Percentiles rank a stretch among this genome's conserved stretches.
Conservation (phyloP, 1,140 invertebrate genomes). For the Bombus affinis region DNA sequence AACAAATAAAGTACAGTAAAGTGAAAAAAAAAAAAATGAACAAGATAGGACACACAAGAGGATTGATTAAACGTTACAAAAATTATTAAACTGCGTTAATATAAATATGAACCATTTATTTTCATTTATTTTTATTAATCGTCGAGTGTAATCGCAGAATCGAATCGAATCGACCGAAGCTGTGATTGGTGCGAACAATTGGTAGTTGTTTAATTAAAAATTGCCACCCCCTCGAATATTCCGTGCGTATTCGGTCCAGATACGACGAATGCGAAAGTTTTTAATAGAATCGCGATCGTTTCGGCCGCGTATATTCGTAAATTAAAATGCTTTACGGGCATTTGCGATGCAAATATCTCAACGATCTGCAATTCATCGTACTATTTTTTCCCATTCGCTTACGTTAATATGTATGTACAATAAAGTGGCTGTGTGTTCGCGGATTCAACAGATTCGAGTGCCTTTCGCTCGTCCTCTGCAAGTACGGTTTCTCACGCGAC, state of each 20-base stretch:
- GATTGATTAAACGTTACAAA: background rate
- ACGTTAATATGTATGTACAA: constrained; percentile 32
- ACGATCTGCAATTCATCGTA: constrained; percentile 37
- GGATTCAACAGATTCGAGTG: constrained; percentile 31
- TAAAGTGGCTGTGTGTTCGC: constrained; percentile 1
- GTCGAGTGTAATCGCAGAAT: background rate
- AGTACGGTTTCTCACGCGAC: constrained; percentile 32
- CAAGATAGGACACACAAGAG: background rate
- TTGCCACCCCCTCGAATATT: background rate
- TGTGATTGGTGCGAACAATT: background rate
- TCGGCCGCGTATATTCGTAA: constrained; percentile 23
- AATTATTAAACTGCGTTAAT: background rate
- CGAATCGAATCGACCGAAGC: background rate
- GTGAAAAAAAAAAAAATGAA: no score
- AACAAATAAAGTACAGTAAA: no score
- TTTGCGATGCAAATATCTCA: constrained; percentile 33
- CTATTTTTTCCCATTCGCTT: constrained; percentile 14
- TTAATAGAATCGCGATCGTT: constrained; percentile 17
- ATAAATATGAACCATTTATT: background rate
- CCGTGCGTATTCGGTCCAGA: background rate
- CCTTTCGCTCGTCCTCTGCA: background rate
- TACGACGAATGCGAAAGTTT: constrained; percentile 10
- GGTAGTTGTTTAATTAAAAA: constrained; percentile 8
- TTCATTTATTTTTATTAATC: background rate
- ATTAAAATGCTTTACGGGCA: constrained; percentile 35